Conservation (phyloP, 2,888 invertebrate species). For the Acanthosepion lycidas region DNA sequence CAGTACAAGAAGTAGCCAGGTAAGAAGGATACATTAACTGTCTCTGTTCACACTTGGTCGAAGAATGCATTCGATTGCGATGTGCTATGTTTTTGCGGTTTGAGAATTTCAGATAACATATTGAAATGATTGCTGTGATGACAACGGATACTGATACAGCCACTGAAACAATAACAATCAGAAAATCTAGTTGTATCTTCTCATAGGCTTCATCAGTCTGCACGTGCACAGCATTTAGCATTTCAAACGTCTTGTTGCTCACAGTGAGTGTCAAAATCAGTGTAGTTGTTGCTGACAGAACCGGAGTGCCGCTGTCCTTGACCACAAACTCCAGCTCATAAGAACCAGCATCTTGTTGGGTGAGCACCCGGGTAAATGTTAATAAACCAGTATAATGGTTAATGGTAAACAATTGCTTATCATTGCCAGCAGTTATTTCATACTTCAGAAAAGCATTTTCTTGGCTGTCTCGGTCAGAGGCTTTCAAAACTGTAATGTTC, state of each 20-base stretch:
- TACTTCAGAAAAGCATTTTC: background rate
- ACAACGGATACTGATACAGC: background rate
- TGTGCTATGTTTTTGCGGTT: background rate
- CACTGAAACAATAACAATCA: constrained; percentile 33
- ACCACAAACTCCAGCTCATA: constrained; percentile 33
- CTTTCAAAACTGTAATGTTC: background rate
- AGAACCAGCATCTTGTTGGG: background rate
- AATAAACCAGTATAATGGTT: background rate
- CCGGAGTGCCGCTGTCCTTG: background rate
- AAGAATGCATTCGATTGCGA: background rate
- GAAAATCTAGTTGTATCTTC: constrained; percentile 33
- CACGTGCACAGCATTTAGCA: background rate
- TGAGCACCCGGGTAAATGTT: constrained; percentile 6
- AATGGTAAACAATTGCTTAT: background rate
- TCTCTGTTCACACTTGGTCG: background rate
- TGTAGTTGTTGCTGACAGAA: constrained; percentile 20
- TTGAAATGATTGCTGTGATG: background rate
- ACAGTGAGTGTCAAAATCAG: background rate
- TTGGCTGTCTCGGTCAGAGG: background rate
- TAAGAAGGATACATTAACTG: constrained; percentile 8
- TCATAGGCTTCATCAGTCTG: constrained; percentile 8
- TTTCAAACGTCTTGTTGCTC: background rate
- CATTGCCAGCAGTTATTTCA: background rate
- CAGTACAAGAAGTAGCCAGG: background rate
- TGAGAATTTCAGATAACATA: background rate